Evolutionary conservation across 2,797 vertebrate genomes (phyloP).

Genomic region (Spondyliosoma cantharus): DNA sequence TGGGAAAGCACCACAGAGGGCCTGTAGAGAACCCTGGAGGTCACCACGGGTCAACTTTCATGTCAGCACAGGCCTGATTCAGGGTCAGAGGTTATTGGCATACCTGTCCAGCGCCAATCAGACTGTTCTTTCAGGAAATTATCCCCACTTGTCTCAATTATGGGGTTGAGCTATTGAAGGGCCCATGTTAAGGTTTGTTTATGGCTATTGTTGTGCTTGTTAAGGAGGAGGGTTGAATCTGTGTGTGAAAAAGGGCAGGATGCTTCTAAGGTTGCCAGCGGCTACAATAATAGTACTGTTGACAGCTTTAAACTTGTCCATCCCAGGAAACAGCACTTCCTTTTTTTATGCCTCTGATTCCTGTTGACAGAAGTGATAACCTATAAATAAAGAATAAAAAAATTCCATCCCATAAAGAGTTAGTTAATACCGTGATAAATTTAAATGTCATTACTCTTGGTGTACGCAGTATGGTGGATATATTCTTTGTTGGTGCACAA

Average conservation of each 20-base stretch:
- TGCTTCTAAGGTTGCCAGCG: constrained; percentile 32
- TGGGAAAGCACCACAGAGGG: constrained; percentile 76
- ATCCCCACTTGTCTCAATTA: constrained; percentile 84
- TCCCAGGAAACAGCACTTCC: constrained; percentile 58
- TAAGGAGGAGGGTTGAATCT: constrained; percentile 59
- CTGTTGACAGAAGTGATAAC: constrained; percentile 51
- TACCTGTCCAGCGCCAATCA: constrained; percentile 81
- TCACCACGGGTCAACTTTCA: constrained; percentile 80
- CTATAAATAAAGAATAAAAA: constrained; percentile 8
- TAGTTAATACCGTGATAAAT: background rate
- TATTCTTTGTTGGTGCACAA: background rate
- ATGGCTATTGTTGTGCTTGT: constrained; percentile 54
- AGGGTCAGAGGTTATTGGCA: constrained; percentile 79
- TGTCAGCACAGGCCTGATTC: constrained; percentile 75
- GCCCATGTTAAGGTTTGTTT: constrained; percentile 71
- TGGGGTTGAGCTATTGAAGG: constrained; percentile 60
- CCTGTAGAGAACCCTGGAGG: constrained; percentile 57
- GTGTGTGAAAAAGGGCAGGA: constrained; percentile 53
- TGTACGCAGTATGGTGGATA: background rate
- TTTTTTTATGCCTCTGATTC: constrained; percentile 36
- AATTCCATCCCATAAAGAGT: background rate
- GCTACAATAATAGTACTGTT: constrained; percentile 43
- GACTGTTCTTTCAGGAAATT: constrained; percentile 79
- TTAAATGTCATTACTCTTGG: background rate
- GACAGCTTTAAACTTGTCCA: constrained; percentile 27